A percentile compares a stretch with the other conserved stretches of the same genome.
These are phyloP conservation scores for Ranitomeya imitator DNA, from an alignment of 2,113 vertebrate species.

Conservation along the genomic window DNA sequence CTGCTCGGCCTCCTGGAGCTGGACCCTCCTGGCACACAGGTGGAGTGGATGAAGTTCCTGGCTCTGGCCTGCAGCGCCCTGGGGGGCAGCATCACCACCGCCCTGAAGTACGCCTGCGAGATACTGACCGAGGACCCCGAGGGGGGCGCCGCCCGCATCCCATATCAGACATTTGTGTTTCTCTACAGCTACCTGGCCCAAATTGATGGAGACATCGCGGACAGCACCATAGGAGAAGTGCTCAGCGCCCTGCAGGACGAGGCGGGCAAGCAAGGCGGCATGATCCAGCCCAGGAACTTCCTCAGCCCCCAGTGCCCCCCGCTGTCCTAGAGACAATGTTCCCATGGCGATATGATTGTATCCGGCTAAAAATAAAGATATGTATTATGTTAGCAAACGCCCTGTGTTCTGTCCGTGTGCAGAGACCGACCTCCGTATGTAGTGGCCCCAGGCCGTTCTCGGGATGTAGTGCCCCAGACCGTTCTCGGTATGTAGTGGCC, in stretches of 20 bases:
- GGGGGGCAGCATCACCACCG: constrained; percentile 73
- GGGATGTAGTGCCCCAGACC: too few species aligned
- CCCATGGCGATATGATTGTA: background rate
- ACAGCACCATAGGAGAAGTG: constrained; percentile 67
- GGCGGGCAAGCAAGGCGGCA: constrained; percentile 53
- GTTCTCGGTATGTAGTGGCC: too few species aligned
- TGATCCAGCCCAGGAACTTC: constrained; percentile 50
- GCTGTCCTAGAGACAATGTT: background rate
- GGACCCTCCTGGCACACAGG: constrained; percentile 67
- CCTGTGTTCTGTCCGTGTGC: background rate
- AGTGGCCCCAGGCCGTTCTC: too few species aligned
- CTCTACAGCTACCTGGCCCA: constrained; percentile 83
- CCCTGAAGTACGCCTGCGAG: constrained; percentile 84
- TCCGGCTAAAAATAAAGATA: background rate
- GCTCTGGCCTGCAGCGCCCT: constrained; percentile 83
- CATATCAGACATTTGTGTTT: constrained; percentile 72
- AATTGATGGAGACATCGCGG: constrained; percentile 75
- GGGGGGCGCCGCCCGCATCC: constrained; percentile 77
- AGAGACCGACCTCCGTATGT: too few species aligned
- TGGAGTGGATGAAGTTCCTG: constrained; percentile 86
- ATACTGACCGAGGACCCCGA: constrained; percentile 83
- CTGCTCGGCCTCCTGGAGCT: constrained; percentile 74
- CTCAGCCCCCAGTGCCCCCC: constrained; percentile 8
- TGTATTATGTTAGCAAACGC: background rate
- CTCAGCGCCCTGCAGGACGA: constrained; percentile 69